Evolutionary conservation across 2,888 invertebrate species (phyloP).

Genomic region (Tromatobia lineatoria): DNA sequence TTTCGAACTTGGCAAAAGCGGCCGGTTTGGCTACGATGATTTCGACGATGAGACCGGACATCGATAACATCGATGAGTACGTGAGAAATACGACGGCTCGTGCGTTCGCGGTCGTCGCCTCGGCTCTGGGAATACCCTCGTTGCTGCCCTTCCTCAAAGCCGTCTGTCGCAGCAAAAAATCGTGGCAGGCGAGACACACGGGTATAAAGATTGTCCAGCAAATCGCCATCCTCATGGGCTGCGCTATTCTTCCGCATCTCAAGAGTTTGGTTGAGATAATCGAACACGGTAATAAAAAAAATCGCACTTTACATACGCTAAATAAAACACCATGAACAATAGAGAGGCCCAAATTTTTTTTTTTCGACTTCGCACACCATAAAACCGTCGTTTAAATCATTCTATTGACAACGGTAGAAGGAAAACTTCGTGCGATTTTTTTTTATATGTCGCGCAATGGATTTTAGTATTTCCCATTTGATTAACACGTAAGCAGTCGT

Average conservation of each 20-base stretch:
- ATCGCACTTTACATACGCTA: too few species aligned
- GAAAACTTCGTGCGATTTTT: too few species aligned
- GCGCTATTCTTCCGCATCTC: slow-evolving; percentile 99
- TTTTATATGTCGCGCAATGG: too few species aligned
- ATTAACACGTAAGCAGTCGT: too few species aligned
- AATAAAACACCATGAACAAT: too few species aligned
- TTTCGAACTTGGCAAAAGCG: slow-evolving; percentile 99
- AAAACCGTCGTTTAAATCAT: too few species aligned
- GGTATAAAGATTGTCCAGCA: slow-evolving; percentile 99
- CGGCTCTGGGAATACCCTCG: slow-evolving; percentile 99
- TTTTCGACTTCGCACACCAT: too few species aligned
- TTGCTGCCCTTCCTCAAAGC: slow-evolving; percentile 99
- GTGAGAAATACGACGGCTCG: slow-evolving; percentile 99
- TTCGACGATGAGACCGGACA: slow-evolving; percentile 99
- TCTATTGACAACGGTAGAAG: too few species aligned
- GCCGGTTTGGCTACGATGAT: slow-evolving; percentile 99
- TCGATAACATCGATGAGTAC: slow-evolving; percentile 99
- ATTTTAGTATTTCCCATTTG: too few species aligned
- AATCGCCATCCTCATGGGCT: slow-evolving; percentile 99
- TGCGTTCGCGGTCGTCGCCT: slow-evolving; percentile 99
- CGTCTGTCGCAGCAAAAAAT: slow-evolving; percentile 99
- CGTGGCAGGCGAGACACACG: slow-evolving; percentile 99
- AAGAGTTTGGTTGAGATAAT: slow-evolving; percentile 99
- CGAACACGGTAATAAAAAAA: slow-evolving; percentile 92
- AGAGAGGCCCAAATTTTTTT: too few species aligned